Evolutionary conservation across 2,797 vertebrate genomes (phyloP).

Genomic region (Pangasius djambal): DNA sequence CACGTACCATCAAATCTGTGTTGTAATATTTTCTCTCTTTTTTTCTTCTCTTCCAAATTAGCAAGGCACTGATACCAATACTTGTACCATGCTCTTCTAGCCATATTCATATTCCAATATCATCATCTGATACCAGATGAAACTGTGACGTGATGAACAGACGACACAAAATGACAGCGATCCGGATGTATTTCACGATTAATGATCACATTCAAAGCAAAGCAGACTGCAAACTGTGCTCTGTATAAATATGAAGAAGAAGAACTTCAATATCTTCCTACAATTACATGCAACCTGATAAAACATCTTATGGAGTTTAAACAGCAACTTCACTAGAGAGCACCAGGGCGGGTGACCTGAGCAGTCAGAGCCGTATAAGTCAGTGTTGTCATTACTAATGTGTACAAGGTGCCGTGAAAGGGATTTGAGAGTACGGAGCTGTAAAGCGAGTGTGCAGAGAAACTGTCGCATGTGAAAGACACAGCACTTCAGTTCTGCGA

Average conservation of each 20-base stretch:
- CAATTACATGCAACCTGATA: background rate
- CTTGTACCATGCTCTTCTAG: background rate
- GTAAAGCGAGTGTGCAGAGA: background rate
- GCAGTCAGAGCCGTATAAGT: background rate
- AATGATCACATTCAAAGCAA: background rate
- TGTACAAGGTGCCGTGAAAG: background rate
- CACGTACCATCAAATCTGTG: too few species aligned
- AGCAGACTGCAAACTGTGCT: conserved; percentile 1
- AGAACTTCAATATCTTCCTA: background rate
- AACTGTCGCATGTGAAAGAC: background rate
- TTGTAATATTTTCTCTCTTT: background rate
- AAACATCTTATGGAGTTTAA: background rate
- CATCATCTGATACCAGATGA: background rate
- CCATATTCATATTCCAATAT: background rate
- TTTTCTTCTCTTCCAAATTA: background rate
- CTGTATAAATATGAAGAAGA: background rate
- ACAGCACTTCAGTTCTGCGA: background rate
- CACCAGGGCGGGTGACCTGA: background rate
- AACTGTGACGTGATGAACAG: background rate
- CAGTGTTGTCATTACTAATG: background rate
- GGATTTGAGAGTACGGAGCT: too few species aligned
- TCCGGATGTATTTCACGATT: background rate
- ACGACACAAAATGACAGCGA: background rate
- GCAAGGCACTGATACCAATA: background rate
- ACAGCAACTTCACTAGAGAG: background rate